Evolutionary conservation across 2,113 vertebrate genomes (phyloP).

Genomic region (Eclectus roratus): DNA sequence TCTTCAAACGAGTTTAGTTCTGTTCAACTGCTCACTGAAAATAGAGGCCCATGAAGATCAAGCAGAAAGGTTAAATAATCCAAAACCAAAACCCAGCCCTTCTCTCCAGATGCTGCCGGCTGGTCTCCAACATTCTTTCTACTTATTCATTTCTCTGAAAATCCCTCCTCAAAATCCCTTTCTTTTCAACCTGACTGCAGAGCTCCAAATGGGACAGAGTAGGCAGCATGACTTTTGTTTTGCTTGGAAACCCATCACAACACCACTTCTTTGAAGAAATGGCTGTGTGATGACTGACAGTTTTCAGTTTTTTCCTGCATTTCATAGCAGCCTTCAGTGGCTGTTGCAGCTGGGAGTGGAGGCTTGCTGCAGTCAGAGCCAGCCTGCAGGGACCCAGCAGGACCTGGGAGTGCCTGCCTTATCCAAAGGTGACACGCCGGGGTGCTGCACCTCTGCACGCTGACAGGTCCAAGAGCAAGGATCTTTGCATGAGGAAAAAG

Average conservation of each 20-base stretch:
- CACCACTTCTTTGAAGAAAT: neutral
- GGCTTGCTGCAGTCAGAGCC: neutral
- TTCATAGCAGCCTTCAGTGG: neutral
- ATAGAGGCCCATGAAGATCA: neutral
- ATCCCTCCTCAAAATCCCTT: slow-evolving; percentile 10
- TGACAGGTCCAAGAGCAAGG: neutral
- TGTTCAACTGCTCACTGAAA: neutral
- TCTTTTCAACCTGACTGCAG: slow-evolving; percentile 1
- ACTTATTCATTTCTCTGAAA: neutral
- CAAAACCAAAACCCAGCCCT: neutral
- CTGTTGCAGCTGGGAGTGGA: neutral
- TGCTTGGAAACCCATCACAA: neutral
- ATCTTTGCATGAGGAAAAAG: neutral
- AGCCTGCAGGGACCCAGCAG: neutral
- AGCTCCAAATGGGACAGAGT: neutral
- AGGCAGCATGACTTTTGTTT: neutral
- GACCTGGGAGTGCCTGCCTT: neutral
- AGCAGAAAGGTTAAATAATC: slow-evolving; percentile 3
- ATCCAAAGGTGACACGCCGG: neutral
- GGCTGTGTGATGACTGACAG: neutral
- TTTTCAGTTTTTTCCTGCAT: neutral
- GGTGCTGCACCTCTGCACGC: neutral
- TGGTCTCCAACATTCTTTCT: slow-evolving; percentile 30
- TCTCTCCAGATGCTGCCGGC: slow-evolving; percentile 12
- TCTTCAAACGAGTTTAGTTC: slow-evolving; percentile 2